phyloP scores from a whole-genome alignment of 2,113 vertebrate genomes.

The Gulo gulo region DNA sequence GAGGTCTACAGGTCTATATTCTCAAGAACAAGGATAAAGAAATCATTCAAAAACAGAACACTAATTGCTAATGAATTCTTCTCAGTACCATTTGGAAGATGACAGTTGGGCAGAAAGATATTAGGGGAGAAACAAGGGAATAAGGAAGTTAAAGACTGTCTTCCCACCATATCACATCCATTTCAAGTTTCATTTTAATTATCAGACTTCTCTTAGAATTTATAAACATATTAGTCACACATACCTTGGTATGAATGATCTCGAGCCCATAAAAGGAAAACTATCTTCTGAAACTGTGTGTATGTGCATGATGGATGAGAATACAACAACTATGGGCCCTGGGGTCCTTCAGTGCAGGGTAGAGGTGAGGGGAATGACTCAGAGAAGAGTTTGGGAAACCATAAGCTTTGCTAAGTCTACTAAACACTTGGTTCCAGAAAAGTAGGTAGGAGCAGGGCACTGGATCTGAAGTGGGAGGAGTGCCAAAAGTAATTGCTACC shows the following conservation, averaged over 20 bases:
- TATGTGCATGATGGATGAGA: not conserved
- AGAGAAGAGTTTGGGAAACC: not conserved
- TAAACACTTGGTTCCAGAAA: slow-evolving; percentile 45
- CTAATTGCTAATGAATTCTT: not conserved
- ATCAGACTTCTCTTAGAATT: not conserved
- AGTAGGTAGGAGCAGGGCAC: not conserved
- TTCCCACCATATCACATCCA: not conserved
- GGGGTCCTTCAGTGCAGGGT: not conserved
- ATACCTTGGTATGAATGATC: not conserved
- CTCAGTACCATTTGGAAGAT: not conserved
- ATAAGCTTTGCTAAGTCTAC: not conserved
- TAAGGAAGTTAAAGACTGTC: not conserved
- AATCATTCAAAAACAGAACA: not conserved
- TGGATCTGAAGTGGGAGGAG: slow-evolving; percentile 20
- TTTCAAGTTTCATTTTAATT: not conserved
- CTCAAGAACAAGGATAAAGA: not conserved
- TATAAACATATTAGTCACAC: not conserved
- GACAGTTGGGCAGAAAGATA: not conserved
- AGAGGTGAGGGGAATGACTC: not conserved
- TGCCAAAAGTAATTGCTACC: slow-evolving; percentile 61
- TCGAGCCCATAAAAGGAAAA: not conserved
- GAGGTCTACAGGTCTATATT: not conserved
- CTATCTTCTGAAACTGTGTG: not conserved
- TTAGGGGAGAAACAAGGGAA: not conserved
- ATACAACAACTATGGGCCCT: not conserved